Percentiles rank a stretch among this genome's conserved stretches.
Conservation (phyloP, 2,888 invertebrate genomes). For the Clepsis dumicolana region DNA sequence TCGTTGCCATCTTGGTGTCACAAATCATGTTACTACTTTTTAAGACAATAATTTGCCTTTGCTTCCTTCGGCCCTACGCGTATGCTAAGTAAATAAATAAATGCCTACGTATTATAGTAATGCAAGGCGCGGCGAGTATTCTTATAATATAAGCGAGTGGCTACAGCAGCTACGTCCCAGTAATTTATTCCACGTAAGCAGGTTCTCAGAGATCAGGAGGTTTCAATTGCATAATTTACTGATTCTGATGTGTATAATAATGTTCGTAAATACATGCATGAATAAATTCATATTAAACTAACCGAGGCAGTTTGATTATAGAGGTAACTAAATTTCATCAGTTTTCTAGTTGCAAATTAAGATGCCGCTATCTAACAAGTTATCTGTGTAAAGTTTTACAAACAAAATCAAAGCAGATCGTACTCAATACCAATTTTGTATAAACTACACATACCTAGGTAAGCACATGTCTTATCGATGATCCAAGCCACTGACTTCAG, state of each 20-base stretch:
- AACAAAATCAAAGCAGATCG: background rate
- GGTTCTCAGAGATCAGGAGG: conserved; percentile 29
- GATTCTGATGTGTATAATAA: conserved; percentile 33
- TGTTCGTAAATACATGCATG: conserved; percentile 30
- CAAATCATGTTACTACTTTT: background rate
- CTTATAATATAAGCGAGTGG: background rate
- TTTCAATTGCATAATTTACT: conserved; percentile 41
- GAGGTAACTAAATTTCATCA: conserved; percentile 31
- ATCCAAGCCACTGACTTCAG: too few relatives aligned
- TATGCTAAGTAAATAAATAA: background rate
- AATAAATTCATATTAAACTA: conserved; percentile 31
- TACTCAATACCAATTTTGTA: background rate
- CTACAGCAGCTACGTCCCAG: background rate
- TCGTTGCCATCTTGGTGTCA: too few relatives aligned
- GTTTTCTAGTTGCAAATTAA: conserved; percentile 41
- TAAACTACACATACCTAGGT: too few relatives aligned
- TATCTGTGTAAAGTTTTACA: background rate
- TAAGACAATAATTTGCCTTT: background rate
- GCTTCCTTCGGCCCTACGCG: background rate
- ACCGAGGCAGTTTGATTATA: conserved; percentile 18
- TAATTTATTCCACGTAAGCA: conserved; percentile 29
- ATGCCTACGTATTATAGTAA: background rate
- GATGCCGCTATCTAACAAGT: conserved; percentile 1
- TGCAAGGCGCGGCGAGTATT: conserved; percentile 15
- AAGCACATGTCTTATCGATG: too few relatives aligned